Percentiles rank a stretch among this genome's conserved stretches.
These are phyloP conservation scores for Sus cebifrons DNA, from an alignment of 2,797 vertebrate species.

Conservation along the genomic window DNA sequence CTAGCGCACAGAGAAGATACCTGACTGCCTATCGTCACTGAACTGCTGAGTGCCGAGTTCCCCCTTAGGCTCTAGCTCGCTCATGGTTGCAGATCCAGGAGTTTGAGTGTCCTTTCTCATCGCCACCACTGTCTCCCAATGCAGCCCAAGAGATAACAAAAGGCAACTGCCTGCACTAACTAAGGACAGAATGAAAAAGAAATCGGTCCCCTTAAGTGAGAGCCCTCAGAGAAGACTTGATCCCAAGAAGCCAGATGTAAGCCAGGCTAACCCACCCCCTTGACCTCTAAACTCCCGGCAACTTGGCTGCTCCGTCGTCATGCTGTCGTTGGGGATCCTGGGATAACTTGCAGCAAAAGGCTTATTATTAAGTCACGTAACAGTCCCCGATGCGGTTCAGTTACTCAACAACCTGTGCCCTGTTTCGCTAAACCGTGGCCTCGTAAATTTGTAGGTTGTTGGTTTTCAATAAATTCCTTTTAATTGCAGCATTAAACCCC, in stretches of 20 bases:
- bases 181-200: conserved; percentile 22
- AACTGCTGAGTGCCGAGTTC: background rate
- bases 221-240: conserved; percentile 44
- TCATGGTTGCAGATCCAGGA: background rate
- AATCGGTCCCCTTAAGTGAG: conserved; percentile 46
- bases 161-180: background rate
- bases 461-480: conserved; percentile 76
- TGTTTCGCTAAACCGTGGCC: conserved; percentile 54
- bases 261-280: conserved; percentile 23
- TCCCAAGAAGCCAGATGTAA: conserved; percentile 60
- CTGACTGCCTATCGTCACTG: background rate
- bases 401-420: background rate
- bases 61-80: background rate
- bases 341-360: conserved; percentile 46
- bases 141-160: background rate
- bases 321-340: background rate
- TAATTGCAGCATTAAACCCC: conserved; percentile 69
- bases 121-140: background rate
- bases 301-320: background rate
- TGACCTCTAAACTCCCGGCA: background rate
- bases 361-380: conserved; percentile 54
- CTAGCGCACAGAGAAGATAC: background rate
- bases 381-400: background rate
- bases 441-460: conserved; percentile 60
- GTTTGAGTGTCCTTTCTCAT: background rate